Evolutionary conservation across 2,888 invertebrate genomes (phyloP), one percentile per base, ranked within the genome.

Genomic region (Leistus spinibarbis): DNA sequence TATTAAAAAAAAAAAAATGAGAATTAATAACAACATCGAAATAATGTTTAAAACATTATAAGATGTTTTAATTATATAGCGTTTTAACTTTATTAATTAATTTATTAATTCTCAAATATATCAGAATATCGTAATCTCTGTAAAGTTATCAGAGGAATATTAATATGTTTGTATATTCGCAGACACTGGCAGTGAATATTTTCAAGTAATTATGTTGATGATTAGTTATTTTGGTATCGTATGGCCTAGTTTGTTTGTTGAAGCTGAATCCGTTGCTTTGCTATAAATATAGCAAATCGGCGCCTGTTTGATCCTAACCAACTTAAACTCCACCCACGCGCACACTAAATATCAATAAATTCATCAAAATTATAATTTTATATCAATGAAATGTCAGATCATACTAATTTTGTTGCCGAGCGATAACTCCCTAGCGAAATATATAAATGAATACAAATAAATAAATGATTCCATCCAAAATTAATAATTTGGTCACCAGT

Each of bases 211-310:
- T 22, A 20, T 60, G 60, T 60, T 60, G 17, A 60, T 60, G 60
- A 17, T 60, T 22, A 22, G 60, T 20, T 60, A 60, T 60, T 60
- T 60, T 60, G 17, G 60, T 60, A 20, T 19, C 20, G 17, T 60
- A 10, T 60, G 60, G n/a, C 60, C 60, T 60, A 19, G 60, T 60
- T 60, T 60, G 20, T 60, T 20, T 60, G 7, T 60, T 60, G 60
- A 19, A 60, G 60, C 60, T 60, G 60, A 60, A 19, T 17, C 16
- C 19, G 10, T 60, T 22, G 60, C 60, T 60, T 60, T 40, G 40
- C 17, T 60, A 60, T 60, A 60, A 60, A 60, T 40, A 40, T 60
- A 60, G 60, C 60, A 60, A 60, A 60, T 22, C 22, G 60, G 60
- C 22, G 60, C 20, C 20, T 20, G 60, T 22, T 19, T 60, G 3